Percentiles rank a stretch among this genome's conserved stretches.
These are phyloP conservation scores for Gopherus flavomarginatus DNA, from an alignment of 2,113 vertebrate species.

Conservation along the genomic window DNA sequence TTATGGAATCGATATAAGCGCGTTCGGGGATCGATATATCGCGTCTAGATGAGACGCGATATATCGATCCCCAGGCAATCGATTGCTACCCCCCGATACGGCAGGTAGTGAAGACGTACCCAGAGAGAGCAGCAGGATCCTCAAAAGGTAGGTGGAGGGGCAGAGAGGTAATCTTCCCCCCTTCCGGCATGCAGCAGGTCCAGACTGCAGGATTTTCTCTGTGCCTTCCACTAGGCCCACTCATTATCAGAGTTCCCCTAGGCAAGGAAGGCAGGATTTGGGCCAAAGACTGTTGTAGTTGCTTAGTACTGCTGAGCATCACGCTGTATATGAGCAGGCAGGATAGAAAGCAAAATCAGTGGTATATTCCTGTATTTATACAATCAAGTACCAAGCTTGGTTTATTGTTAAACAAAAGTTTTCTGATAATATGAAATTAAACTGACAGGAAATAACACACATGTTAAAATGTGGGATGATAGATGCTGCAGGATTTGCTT, in stretches of 20 bases:
- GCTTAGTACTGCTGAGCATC: fast-evolving
- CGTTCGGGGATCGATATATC: too few relatives aligned
- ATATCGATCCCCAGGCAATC: too few relatives aligned
- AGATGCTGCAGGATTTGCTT: conserved; percentile 37
- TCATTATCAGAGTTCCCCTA: background rate
- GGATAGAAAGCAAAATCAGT: background rate
- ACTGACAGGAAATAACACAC: conserved; percentile 40
- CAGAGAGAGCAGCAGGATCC: background rate
- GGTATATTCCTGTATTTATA: background rate
- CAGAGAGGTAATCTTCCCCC: background rate
- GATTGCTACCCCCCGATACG: too few relatives aligned
- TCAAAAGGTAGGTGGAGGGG: background rate
- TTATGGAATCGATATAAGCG: too few relatives aligned
- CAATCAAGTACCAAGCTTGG: background rate
- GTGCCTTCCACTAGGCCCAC: background rate
- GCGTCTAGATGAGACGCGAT: too few relatives aligned
- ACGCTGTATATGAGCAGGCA: background rate
- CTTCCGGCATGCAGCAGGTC: fast-evolving
- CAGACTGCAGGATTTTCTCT: background rate
- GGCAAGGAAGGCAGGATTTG: fast-evolving
- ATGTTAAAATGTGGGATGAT: conserved; percentile 2
- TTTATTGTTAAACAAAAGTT: conserved; percentile 45
- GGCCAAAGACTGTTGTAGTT: fast-evolving
- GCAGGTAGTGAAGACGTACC: too few relatives aligned
- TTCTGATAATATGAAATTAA: conserved; percentile 30